A percentile compares a stretch with the other conserved stretches of the same genome.
Conservation (phyloP, 2,113 vertebrate genomes). For the Podarcis cretensis region DNA sequence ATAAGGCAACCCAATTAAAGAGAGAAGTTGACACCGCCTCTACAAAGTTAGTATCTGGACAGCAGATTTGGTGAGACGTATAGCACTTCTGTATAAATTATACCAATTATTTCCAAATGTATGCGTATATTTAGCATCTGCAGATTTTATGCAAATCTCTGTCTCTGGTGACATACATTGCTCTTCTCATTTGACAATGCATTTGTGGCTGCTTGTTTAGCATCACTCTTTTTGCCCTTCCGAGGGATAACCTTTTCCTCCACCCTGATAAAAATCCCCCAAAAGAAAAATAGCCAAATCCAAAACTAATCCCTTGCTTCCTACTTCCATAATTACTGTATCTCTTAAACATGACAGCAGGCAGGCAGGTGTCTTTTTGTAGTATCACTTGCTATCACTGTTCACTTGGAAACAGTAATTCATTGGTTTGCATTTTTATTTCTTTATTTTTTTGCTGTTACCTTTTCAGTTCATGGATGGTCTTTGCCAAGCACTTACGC, state of each 20-base stretch:
- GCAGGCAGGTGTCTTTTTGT: not conserved
- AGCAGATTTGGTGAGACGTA: no score
- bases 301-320: no score
- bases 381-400: not conserved
- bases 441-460: not conserved
- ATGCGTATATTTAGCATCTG: no score
- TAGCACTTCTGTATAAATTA: no score
- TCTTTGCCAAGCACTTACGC: not conserved
- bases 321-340: no score
- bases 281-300: not conserved
- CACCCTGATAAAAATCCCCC: not conserved
- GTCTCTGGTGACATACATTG: no score
- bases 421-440: not conserved
- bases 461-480: slow-evolving; percentile 21
- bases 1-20: no score
- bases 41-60: no score
- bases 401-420: not conserved
- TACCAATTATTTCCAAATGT: no score
- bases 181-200: no score
- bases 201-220: not conserved
- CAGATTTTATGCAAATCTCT: no score
- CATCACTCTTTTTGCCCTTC: not conserved
- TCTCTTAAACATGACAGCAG: not conserved
- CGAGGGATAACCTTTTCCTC: not conserved
- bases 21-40: no score